These are phyloP conservation scores for Oreotrochilus melanogaster DNA, from an alignment of 2,113 vertebrate species.

Conservation along the genomic window DNA sequence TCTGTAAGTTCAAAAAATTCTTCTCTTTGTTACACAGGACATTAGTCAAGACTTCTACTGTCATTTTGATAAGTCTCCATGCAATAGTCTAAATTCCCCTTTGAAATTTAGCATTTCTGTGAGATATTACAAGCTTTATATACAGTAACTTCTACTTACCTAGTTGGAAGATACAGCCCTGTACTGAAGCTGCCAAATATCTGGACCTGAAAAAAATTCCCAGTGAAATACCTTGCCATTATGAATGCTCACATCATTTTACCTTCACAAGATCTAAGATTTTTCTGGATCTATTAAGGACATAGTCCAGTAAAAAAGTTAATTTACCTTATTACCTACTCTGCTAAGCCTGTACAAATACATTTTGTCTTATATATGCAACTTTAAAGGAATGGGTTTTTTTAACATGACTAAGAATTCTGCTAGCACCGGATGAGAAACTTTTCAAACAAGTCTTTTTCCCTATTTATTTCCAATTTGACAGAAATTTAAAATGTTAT, in stretches of 20 bases:
- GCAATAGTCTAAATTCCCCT: background rate
- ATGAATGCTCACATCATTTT: background rate
- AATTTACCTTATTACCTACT: background rate
- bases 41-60: background rate
- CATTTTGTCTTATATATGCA: background rate
- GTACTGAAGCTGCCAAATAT: constrained; percentile 99
- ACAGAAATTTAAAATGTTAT: background rate
- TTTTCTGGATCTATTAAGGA: background rate
- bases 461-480: background rate
- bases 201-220: constrained; percentile 83
- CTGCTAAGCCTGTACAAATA: background rate
- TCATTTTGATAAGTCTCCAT: background rate
- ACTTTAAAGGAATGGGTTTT: background rate
- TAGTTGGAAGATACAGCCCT: constrained; percentile 96
- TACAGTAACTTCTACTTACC: constrained; percentile 77
- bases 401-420: background rate
- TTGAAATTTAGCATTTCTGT: background rate
- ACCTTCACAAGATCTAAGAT: background rate
- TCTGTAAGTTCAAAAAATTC: background rate
- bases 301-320: background rate
- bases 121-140: background rate
- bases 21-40: background rate
- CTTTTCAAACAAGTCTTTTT: background rate
- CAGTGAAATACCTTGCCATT: background rate
- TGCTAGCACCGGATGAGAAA: background rate